Evolutionary conservation across 2,113 vertebrate genomes (phyloP), one percentile per base, ranked within the genome.

Genomic region (Cyanoramphus novaezelandiae): DNA sequence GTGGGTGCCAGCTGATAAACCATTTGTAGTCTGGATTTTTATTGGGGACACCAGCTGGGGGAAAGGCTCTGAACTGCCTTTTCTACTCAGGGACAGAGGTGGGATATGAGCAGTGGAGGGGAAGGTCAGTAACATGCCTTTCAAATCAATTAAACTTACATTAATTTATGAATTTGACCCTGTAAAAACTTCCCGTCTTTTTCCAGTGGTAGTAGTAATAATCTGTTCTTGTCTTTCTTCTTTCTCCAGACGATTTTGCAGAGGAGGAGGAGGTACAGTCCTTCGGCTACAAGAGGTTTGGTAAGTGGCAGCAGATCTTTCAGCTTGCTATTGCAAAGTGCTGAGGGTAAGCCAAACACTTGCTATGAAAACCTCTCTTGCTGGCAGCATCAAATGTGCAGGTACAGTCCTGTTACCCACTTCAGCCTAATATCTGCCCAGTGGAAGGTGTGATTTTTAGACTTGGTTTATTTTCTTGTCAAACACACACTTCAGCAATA

Each of bases 261-360:
- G 99, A 99, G 97, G 99, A 99, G 97, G 99, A 99, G 97, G 99
- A 99, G 98, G 99, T 99, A 94, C 99, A 99, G 96, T 99, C 99
- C 98, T 99, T 99, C 91, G 99, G 99, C 98, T 99, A 99, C 98
- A 99, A 99, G 98, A 98, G 99, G 96, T 99, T 99, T 97, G 99
- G 99, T 99, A 97, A 99, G 99, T 99, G 79, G 44, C 43, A 71
- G 17, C 67, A 55, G 79, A 14, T 46, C 63, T 59, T 53, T 90
- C 64, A 75, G n/a, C 25, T 86, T 24, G 4, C 82, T 63, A 2
- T 79, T 65, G 35, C 19, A 0, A 10, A 37, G 25, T 75, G 44
- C 31, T 79, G 31, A 70, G 62, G 31, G 20, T 39, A 52, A 82
- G 71, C 65, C 23, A 49, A 59, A 47, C 16, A 39, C 20, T 31